Conservation (phyloP, 2,113 vertebrate species). For the Gobio gobio region DNA sequence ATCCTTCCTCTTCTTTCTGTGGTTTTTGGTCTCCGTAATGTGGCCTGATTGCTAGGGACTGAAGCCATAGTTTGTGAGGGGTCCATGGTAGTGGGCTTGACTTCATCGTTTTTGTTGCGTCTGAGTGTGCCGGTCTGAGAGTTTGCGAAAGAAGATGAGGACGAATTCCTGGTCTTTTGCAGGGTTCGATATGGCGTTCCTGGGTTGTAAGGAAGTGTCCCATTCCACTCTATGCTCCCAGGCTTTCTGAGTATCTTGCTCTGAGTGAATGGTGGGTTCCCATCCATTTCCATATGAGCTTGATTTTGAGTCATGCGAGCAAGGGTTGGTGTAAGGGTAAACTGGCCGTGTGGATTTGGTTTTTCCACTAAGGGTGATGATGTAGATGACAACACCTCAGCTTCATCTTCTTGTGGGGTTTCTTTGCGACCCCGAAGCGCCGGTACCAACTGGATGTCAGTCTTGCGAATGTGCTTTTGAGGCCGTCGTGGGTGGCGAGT, state of each 20-base stretch:
- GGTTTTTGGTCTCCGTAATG: slow-evolving; percentile 73
- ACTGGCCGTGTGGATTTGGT: slow-evolving; percentile 69
- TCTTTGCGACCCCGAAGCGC: slow-evolving; percentile 79
- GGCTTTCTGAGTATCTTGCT: slow-evolving; percentile 71
- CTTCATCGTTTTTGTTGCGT: slow-evolving; percentile 60
- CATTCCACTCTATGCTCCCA: slow-evolving; percentile 70
- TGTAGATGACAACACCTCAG: slow-evolving; percentile 51
- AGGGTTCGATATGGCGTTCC: slow-evolving; percentile 67
- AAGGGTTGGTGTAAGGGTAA: slow-evolving; percentile 76
- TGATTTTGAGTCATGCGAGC: slow-evolving; percentile 84
- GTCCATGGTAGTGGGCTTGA: slow-evolving; percentile 8
- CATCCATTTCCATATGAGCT: slow-evolving; percentile 60
- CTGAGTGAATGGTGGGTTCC: slow-evolving; percentile 48
- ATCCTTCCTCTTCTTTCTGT: slow-evolving; percentile 55
- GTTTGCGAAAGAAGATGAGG: slow-evolving; percentile 58
- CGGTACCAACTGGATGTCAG: slow-evolving; percentile 89
- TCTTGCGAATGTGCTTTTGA: slow-evolving; percentile 89
- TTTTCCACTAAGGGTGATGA: slow-evolving; percentile 60
- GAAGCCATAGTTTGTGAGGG: slow-evolving; percentile 20
- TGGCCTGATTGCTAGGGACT: slow-evolving; percentile 60
- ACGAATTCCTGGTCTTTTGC: slow-evolving; percentile 69
- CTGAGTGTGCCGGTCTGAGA: slow-evolving; percentile 70
- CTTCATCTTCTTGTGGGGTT: slow-evolving; percentile 64
- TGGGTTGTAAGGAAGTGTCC: slow-evolving; percentile 64
- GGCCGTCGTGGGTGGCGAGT: slow-evolving; percentile 89